These are phyloP conservation scores for Carabus problematicus DNA, from an alignment of 2,888 invertebrate species.

Conservation along the genomic window DNA sequence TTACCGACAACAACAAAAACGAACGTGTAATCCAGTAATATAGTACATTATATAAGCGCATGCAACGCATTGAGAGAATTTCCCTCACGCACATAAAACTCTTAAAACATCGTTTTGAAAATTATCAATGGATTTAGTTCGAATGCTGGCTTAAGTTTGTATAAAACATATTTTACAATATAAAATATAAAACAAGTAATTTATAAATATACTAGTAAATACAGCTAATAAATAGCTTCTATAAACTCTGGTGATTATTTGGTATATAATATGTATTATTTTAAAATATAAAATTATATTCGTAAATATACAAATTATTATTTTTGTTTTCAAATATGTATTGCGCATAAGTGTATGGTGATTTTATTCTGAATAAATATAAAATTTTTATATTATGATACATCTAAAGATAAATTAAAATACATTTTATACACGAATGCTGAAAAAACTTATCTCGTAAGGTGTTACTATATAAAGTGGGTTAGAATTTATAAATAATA, in stretches of 20 bases:
- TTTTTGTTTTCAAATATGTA: no score
- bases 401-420: neutral
- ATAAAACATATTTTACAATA: neutral
- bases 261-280: no score
- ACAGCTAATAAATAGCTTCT: no score
- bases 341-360: no score
- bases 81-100: neutral
- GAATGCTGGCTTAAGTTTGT: neutral
- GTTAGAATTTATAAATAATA: conserved; percentile 29
- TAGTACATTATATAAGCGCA: conserved; percentile 20
- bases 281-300: no score
- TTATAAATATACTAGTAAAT: no score
- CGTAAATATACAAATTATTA: no score
- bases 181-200: no score
- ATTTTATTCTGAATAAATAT: no score
- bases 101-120: neutral
- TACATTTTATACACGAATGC: conserved; percentile 18
- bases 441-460: conserved; percentile 6
- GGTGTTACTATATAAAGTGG: neutral
- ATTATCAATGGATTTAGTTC: neutral
- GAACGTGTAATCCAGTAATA: conserved; percentile 10
- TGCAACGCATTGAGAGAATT: conserved; percentile 2
- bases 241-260: no score
- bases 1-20: neutral
- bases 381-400: neutral